Evolutionary conservation across 2,797 vertebrate genomes (phyloP), one percentile per base, ranked within the genome.

Genomic region (Ataeniobius toweri): DNA sequence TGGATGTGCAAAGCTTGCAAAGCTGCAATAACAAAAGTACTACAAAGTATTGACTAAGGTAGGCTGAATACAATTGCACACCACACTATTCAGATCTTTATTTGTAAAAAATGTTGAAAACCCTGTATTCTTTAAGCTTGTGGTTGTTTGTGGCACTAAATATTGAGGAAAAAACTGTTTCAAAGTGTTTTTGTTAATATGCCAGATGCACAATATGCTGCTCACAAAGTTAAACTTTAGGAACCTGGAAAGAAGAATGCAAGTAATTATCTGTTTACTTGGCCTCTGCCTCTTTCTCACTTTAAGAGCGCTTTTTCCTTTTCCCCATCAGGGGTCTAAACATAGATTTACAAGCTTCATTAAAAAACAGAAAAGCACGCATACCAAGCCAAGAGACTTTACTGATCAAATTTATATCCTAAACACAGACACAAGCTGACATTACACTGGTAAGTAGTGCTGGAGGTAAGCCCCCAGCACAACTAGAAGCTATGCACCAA

Each of bases 261-360:
- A 44, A 36, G 44, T 53, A 85, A 83, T 85, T 83, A 67, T 7
- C 20, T 53, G 26, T 31, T 67, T 1, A 24, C 74, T 69, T 79
- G 51, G 28, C 61, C 44, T 41, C 5, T 48, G 14, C 31, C 50
- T 56, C 56, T 46, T 18, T 59, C 44, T 14, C 26, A 39, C 26
- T 24, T 1, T 61, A 69, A 41, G 65, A 53, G 39, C 48, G 48
- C 22, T 48, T 31, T 31, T 31, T 31, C 31, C 31, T 31, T 31
- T 31, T 31, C 31, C 31, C 31, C 31, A 31, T 31, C 31, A 31
- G 31, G 31, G 31, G 31, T 10, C 7, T 31, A 10, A 67, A 48
- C 14, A 68, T 31, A 53, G 41, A 22, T 73, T 51, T 70, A 5
- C 44, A 58, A 20, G 59, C 18, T 63, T 63, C 31, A 63, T 63